Conservation (phyloP, 2,797 vertebrate genomes). For the Aldrovandia affinis region DNA sequence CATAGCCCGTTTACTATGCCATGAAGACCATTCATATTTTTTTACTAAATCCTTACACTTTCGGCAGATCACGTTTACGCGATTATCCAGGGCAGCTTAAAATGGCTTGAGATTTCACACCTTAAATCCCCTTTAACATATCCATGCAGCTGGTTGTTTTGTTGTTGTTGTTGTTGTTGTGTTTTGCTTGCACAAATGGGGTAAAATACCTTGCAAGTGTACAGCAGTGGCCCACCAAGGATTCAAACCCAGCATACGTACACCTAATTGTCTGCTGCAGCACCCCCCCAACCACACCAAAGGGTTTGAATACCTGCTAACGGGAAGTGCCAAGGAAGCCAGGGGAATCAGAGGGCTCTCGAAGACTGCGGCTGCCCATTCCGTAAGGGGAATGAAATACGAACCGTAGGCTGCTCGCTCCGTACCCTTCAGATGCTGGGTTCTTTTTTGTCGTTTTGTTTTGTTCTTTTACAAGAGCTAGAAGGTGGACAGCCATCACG, state of each 20-base stretch:
- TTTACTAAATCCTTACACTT: background rate
- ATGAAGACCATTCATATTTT: background rate
- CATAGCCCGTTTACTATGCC: background rate
- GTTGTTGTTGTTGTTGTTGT: background rate
- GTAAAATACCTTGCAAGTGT: background rate
- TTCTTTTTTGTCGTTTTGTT: background rate
- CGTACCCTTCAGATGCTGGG: background rate
- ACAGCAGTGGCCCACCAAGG: background rate
- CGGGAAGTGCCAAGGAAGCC: background rate
- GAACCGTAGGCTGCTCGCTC: background rate
- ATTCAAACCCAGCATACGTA: background rate
- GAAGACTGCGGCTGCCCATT: background rate
- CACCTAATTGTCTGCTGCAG: background rate
- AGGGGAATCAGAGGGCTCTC: background rate
- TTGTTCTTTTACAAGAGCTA: background rate
- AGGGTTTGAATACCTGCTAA: background rate
- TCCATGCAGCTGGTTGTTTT: too few relatives aligned
- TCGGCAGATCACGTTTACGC: background rate
- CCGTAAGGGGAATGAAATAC: background rate
- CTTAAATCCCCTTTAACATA: background rate
- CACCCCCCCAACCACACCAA: background rate
- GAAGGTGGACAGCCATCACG: background rate
- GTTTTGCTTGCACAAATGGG: background rate
- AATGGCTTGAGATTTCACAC: background rate
- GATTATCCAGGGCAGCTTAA: background rate